phyloP scores from a whole-genome alignment of 2,113 vertebrate genomes.

The Scomber scombrus region DNA sequence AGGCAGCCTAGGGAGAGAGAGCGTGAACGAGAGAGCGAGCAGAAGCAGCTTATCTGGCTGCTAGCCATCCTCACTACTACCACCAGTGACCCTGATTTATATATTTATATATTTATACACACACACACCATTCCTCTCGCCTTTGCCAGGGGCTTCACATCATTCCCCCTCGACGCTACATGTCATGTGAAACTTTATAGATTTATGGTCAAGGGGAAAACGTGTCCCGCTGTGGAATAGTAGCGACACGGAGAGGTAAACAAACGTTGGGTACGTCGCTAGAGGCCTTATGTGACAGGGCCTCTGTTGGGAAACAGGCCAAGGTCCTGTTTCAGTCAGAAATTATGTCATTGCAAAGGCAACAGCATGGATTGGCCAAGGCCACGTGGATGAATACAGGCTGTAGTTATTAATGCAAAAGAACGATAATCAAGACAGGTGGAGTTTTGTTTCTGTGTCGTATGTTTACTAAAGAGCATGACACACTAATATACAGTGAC shows the following conservation, averaged over 20 bases:
- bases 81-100: conserved; percentile 72
- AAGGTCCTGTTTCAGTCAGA: conserved; percentile 25
- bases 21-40: conserved; percentile 10
- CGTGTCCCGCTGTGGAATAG: conserved; percentile 57
- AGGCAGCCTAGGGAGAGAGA: conserved; percentile 39
- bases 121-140: conserved; percentile 51
- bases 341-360: conserved; percentile 63
- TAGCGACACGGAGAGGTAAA: conserved; percentile 64
- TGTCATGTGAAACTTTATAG: conserved; percentile 51
- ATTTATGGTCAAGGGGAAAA: conserved; percentile 54
- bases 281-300: conserved; percentile 41
- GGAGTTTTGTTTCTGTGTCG: conserved; percentile 21
- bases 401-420: conserved; percentile 41
- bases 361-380: neutral
- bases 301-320: conserved; percentile 50
- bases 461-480: conserved; percentile 32
- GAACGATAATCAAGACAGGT: conserved; percentile 38
- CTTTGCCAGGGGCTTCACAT: conserved; percentile 31
- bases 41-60: conserved; percentile 68
- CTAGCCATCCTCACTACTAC: conserved; percentile 68
- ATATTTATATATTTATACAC: conserved; percentile 73
- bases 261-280: conserved; percentile 34
- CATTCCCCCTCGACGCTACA: conserved; percentile 7
- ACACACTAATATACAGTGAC: conserved; percentile 26
- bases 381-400: conserved; percentile 27